phyloP scores from a whole-genome alignment of 2,888 invertebrate species.

The Neoascia interrupta region DNA sequence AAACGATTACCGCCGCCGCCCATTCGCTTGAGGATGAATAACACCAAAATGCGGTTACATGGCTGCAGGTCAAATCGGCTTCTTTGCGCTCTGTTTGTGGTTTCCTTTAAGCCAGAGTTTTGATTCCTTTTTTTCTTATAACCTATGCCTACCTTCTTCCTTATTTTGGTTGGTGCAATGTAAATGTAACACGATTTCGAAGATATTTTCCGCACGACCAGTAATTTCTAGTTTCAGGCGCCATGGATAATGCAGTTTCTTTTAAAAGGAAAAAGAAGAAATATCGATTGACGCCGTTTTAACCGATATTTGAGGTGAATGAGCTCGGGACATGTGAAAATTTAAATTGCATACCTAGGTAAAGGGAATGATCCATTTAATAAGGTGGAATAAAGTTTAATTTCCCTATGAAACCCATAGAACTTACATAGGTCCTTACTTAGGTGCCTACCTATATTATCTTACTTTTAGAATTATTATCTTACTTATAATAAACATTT shows the following conservation, averaged over 20 bases:
- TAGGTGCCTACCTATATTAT: too few species aligned
- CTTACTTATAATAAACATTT: too few species aligned
- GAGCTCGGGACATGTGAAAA: too few species aligned
- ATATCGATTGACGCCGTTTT: constrained; percentile 51
- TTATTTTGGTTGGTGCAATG: constrained; percentile 60
- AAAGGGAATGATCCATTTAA: too few species aligned
- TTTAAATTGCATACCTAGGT: too few species aligned
- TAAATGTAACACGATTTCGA: constrained; percentile 65
- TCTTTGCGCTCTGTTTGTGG: constrained; percentile 5
- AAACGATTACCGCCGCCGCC: constrained; percentile 66
- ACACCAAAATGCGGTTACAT: constrained; percentile 49
- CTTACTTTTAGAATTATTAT: too few species aligned
- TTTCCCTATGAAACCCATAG: too few species aligned
- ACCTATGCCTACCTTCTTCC: constrained; percentile 17
- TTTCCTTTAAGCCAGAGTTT: constrained; percentile 10
- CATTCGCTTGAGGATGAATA: constrained; percentile 10
- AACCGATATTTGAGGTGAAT: constrained; percentile 13
- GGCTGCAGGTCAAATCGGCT: constrained; percentile 58
- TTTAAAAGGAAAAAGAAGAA: constrained; percentile 42
- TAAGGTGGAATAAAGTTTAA: too few species aligned
- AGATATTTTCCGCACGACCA: constrained; percentile 58
- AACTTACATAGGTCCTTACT: too few species aligned
- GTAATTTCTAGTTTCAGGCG: constrained; percentile 46
- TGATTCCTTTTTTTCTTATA: constrained; percentile 1
- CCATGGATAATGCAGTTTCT: not conserved